phyloP scores from a whole-genome alignment of 30 jellyfish, hydroid and myxozoan species.

The Chironex yamaguchii region DNA sequence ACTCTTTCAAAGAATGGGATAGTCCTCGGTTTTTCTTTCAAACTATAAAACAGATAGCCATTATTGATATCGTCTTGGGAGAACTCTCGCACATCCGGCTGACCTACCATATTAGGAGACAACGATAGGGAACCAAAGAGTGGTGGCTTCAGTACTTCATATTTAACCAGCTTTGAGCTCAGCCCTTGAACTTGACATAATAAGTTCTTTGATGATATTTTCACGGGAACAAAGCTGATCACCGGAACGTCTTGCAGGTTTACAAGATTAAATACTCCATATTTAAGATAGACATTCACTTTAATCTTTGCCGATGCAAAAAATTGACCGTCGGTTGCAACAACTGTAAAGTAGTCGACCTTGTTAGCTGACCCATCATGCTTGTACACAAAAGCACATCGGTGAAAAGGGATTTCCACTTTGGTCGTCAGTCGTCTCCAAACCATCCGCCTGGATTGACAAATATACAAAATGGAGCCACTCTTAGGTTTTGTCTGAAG shows the following conservation, averaged over 20 bases:
- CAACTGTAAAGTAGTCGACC: neutral
- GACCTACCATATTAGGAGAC: neutral
- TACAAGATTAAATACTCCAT: neutral
- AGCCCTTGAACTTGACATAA: neutral
- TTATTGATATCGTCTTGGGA: constrained; percentile 58
- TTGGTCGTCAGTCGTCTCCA: neutral
- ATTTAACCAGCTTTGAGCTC: neutral
- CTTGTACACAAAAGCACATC: neutral
- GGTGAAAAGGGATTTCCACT: neutral
- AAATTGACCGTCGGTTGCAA: neutral
- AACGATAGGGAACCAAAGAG: constrained; percentile 49
- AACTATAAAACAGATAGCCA: constrained; percentile 14
- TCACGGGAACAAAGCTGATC: neutral
- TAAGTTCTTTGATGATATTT: neutral
- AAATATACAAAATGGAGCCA: neutral
- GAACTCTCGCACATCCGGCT: constrained; percentile 17
- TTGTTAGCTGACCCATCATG: neutral
- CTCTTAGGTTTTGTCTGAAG: neutral
- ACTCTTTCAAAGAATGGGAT: neutral
- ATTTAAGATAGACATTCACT: too few species aligned
- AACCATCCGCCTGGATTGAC: neutral
- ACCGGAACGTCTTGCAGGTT: neutral
- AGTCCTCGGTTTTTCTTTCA: neutral
- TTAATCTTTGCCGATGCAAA: neutral
- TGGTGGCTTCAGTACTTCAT: constrained; percentile 72